Evolutionary conservation across 2,797 vertebrate genomes (phyloP).

Genomic region (Oreonectes daqikongensis): DNA sequence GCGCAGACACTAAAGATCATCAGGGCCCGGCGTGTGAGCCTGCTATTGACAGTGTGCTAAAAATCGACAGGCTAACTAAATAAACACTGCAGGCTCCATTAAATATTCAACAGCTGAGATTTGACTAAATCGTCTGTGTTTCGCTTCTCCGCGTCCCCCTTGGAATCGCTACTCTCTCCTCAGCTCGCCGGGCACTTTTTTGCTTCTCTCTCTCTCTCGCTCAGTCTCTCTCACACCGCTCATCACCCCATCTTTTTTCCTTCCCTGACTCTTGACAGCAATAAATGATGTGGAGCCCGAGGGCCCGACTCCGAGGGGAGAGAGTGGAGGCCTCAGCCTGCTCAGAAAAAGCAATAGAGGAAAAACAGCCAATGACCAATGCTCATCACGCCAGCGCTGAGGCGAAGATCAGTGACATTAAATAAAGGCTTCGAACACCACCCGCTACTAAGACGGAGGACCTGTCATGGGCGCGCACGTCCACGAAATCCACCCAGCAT

Average conservation of each 20-base stretch:
- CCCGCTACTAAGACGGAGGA: slow-evolving; percentile 59
- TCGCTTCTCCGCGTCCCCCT: slow-evolving; percentile 65
- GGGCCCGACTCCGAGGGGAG: slow-evolving; percentile 77
- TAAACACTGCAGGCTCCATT: slow-evolving; percentile 96
- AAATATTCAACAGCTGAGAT: slow-evolving; percentile 99
- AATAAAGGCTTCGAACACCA: slow-evolving; percentile 69
- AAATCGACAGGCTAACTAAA: slow-evolving; percentile 99
- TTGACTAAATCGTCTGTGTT: slow-evolving; percentile 85
- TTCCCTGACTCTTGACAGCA: slow-evolving; percentile 75
- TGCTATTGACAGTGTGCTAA: slow-evolving; percentile 99
- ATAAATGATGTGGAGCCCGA: slow-evolving; percentile 82
- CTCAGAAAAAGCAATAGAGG: slow-evolving; percentile 62
- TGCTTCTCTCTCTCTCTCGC: slow-evolving; percentile 41
- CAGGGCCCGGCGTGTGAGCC: slow-evolving; percentile 83
- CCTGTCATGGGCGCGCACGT: slow-evolving; percentile 41
- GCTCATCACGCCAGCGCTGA: slow-evolving; percentile 75
- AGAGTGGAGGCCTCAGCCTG: slow-evolving; percentile 45
- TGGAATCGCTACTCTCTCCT: slow-evolving; percentile 45
- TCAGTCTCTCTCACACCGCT: slow-evolving; percentile 52
- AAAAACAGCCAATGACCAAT: slow-evolving; percentile 75
- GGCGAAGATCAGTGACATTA: slow-evolving; percentile 77
- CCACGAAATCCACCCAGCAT: slow-evolving; percentile 46
- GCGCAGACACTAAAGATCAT: slow-evolving; percentile 97
- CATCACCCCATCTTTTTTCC: slow-evolving; percentile 39
- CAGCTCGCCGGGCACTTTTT: slow-evolving; percentile 29